Evolutionary conservation across 37 sponge, comb jelly and placozoan genomes (phyloP), one percentile per base, ranked within the genome.

Genomic region (Aplysina aerophoba): DNA sequence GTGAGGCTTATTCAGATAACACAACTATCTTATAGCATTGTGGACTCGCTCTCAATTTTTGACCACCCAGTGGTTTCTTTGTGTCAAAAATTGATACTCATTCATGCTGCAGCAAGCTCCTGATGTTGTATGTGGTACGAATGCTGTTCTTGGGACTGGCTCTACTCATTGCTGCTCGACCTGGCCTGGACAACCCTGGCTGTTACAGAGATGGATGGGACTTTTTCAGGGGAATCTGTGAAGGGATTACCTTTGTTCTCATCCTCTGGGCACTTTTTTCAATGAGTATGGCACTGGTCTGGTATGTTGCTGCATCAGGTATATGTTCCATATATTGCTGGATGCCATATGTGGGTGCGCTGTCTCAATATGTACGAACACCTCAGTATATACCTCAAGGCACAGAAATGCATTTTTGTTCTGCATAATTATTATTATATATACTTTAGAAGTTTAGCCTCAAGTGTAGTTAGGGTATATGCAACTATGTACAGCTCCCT

Each of bases 141-240:
- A 75, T 75, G 78, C 24, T 75, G n/a, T 40, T 75, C 22, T 75
- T 75, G 24, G n/a, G 38, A n/a, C 39, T 75, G 15, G 78, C 78
- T 54, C 44, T 75, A 1, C 15, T 75, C n/a, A 75, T 75, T 53
- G 78, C 78, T 22, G 78, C 78, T 50, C 44, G 78, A 41, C 78
- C 78, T 15, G 78, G 41, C 22, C 78, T 75, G 44, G 78, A 75
- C 54, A 75, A 75, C 37, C 78, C 78, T 75, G 78, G 78, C 25
- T 75, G 78, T 15, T 75, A 75, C 25, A 75, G 78, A 40, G 40
- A 50, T 36, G 78, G 78, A 75, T 75, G 78, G 78, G 78, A 75
- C 53, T 40, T 39, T 6, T 17, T 75, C 24, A 75, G 78, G 25
- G 78, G 78, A 36, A 75, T 75, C 14, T 50, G 37, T 41, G 78